Percentiles rank a stretch among this genome's conserved stretches.
phyloP scores from a whole-genome alignment of 1,140 invertebrate species.

The Pomacea maculata region DNA sequence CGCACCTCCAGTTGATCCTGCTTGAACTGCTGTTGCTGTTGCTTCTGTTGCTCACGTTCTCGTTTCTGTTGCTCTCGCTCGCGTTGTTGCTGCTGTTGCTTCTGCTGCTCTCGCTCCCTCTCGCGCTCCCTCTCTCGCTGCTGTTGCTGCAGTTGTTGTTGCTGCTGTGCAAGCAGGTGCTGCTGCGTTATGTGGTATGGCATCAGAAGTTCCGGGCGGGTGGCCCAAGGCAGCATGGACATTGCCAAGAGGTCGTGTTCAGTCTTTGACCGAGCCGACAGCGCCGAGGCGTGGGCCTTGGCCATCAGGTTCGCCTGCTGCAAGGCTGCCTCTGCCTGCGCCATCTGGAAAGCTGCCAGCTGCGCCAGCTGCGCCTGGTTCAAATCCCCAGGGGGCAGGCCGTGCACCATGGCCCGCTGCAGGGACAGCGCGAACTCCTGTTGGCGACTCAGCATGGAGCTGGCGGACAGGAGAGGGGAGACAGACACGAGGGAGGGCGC shows the following conservation, averaged over 20 bases:
- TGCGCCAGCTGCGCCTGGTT: slow-evolving; percentile 19
- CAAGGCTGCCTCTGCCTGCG: slow-evolving; percentile 14
- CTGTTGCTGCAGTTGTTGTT: slow-evolving; percentile 15
- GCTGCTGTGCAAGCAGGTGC: slow-evolving; percentile 15
- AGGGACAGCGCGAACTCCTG: slow-evolving; percentile 20
- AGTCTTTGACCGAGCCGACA: slow-evolving; percentile 13
- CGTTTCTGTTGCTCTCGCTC: slow-evolving; percentile 10
- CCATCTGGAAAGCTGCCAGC: slow-evolving; percentile 20
- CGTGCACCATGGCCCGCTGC: slow-evolving; percentile 17
- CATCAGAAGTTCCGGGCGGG: slow-evolving; percentile 14
- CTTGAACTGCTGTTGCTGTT: slow-evolving; percentile 14
- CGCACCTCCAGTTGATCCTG: slow-evolving; percentile 9
- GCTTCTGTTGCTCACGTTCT: slow-evolving; percentile 19
- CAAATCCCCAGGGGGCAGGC: slow-evolving; percentile 10
- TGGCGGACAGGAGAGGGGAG: slow-evolving; percentile 1
- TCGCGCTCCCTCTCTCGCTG: slow-evolving; percentile 6
- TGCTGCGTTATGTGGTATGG: slow-evolving; percentile 21
- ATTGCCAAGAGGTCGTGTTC: slow-evolving; percentile 12
- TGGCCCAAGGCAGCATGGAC: slow-evolving; percentile 17
- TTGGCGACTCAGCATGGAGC: slow-evolving; percentile 9
- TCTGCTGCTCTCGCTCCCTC: slow-evolving; percentile 17
- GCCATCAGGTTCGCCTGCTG: slow-evolving; percentile 20
- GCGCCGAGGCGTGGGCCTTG: slow-evolving; percentile 7
- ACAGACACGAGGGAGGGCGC: not conserved
- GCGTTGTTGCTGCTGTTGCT: slow-evolving; percentile 11